Evolutionary conservation across 2,888 invertebrate genomes (phyloP), one percentile per base, ranked within the genome.

Genomic region (Caenorhabditis afra): DNA sequence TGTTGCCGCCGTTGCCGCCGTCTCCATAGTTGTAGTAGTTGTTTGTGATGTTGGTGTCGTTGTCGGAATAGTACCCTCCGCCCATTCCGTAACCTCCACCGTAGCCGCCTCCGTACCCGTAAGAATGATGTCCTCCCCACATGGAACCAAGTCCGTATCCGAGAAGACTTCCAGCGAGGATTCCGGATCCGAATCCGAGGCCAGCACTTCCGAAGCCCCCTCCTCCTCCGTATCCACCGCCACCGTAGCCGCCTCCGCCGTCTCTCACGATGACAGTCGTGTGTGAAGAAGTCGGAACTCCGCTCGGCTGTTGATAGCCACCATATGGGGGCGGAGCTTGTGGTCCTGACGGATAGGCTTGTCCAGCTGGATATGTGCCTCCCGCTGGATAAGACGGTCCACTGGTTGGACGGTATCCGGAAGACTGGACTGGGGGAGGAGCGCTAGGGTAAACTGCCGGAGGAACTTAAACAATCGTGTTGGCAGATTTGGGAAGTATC

Each of bases 371-470:
- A 7, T 29, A 29, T 5, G 29, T 29, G 7, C 50, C 50, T 20
- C 44, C 49, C 12, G 52, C 47, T 12, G 39, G 22, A 22, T 59
- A 58, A 16, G 67, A 62, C 0, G 71, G 81, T 12, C 75, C 81
- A 12, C 49, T 22, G 0, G 55, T 22, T 12, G 71, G 64, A 44
- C 65, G 64, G 29, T 64, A 59, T 14, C 68, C 71, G 49, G 3
- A 35, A 3, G 64, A 44, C 52, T 82, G 81, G 10, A 79, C 81
- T 49, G 86, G 86, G 14, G 86, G 85, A 5, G 88, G 88, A 18
- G 80, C 85, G 53, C 82, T 81, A 16, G 88, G 88, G 57, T 88
- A 88, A 35, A 82, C 82, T n/a, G 87, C 67, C 11, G 88, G 88
- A 0, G 88, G 88, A n/a, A 81, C 88, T 86, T 58, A 75, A 86